phyloP scores from a whole-genome alignment of 2,888 invertebrate species.

The Flexamia atlantica region DNA sequence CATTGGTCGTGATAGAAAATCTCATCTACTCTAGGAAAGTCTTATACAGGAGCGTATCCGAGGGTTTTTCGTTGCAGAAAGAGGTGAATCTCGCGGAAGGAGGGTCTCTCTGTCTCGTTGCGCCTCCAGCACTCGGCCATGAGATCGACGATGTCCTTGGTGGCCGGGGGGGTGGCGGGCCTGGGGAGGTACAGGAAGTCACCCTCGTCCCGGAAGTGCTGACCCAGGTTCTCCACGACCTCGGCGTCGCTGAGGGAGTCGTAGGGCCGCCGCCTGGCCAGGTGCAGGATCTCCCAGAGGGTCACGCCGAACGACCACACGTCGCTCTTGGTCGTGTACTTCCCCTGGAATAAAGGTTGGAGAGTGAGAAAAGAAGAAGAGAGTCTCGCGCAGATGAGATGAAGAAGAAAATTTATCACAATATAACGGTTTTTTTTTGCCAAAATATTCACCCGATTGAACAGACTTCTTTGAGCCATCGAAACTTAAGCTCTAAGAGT shows the following conservation, averaged over 20 bases:
- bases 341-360: no score
- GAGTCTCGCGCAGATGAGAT: no score
- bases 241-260: slow-evolving; percentile 86
- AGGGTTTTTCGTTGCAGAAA: slow-evolving; percentile 78
- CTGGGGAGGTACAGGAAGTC: slow-evolving; percentile 72
- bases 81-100: slow-evolving; percentile 80
- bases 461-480: no score
- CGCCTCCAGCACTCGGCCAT: slow-evolving; percentile 81
- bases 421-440: no score
- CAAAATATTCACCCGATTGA: no score
- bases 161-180: slow-evolving; percentile 77
- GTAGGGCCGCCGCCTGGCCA: slow-evolving; percentile 88
- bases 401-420: no score
- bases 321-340: slow-evolving; percentile 93
- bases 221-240: slow-evolving; percentile 89
- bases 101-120: slow-evolving; percentile 77
- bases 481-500: no score
- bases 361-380: no score
- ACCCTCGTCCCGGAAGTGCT: slow-evolving; percentile 80
- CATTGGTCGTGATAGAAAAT: slow-evolving; percentile 42
- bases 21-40: not conserved
- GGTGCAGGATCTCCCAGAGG: slow-evolving; percentile 90
- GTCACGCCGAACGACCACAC: slow-evolving; percentile 95
- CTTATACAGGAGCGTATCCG: slow-evolving; percentile 72
- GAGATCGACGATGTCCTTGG: slow-evolving; percentile 80